Evolutionary conservation across 1,140 invertebrate species (phyloP), one percentile per base, ranked within the genome.

Genomic region (Drosophila carrolli): DNA sequence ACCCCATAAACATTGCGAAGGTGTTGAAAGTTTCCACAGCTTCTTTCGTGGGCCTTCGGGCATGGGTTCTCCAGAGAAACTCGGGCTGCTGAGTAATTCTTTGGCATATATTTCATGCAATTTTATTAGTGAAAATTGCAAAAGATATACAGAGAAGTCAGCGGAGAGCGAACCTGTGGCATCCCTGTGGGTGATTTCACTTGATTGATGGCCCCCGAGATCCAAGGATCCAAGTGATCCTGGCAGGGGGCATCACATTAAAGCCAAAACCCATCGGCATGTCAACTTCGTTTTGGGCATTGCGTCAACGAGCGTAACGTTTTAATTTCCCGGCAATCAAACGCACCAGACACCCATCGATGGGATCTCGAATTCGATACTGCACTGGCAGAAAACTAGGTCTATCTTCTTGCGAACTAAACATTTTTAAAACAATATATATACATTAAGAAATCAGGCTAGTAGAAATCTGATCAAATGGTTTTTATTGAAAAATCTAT

Each of bases 261-360:
- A 68, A 82, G 54, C 7, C 47, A 85, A 61, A 82, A 63, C 11
- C 56, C 48, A 74, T 51, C 62, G 72, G 61, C 72, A 89, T 88
- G 84, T 88, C 84, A 90, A 90, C 60, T 78, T 89, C 73, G 68
- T 73, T 88, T 89, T 81, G 55, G 68, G 79, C 67, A 78, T 82
- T 82, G 79, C 79, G 74, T 82, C 79, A 83, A 78, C 74, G 65
- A 89, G 85, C 84, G 84, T 89, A 89, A 89, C 84, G 84, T 89
- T 89, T 89, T 89, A 89, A 89, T 89, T 89, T 89, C 84, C 77
- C 66, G 85, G 84, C 84, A 89, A 89, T 89, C 84, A 89, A 89
- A 89, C 72, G 60, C 37, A 78, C 44, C 74, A 82, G 80, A 81
- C 81, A 86, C 82, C 75, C 83, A 82, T 54, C 47, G 32, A 68